phyloP scores from a whole-genome alignment of 2,888 invertebrate species.

The Diogma glabrata region DNA sequence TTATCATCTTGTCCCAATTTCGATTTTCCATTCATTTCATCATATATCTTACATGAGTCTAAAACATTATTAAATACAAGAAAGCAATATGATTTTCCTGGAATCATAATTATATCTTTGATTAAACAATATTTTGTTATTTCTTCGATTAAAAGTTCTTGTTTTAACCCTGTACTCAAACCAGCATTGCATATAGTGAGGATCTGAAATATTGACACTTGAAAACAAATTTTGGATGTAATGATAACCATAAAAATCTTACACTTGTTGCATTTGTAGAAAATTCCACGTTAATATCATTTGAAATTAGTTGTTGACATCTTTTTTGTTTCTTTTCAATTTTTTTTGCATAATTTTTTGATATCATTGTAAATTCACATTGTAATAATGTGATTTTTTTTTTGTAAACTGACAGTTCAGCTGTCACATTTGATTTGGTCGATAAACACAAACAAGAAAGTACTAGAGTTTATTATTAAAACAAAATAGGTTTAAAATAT shows the following conservation, averaged over 20 bases:
- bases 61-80: slow-evolving; percentile 43
- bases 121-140: slow-evolving; percentile 43
- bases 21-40: slow-evolving; percentile 46
- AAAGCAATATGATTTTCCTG: slow-evolving; percentile 73
- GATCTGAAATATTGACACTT: slow-evolving; percentile 16
- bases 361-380: slow-evolving; percentile 16
- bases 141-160: slow-evolving; percentile 46
- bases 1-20: slow-evolving; percentile 45
- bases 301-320: slow-evolving; percentile 36
- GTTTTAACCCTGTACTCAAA: slow-evolving; percentile 63
- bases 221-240: not conserved
- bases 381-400: too few species aligned
- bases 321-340: slow-evolving; percentile 36
- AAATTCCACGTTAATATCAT: slow-evolving; percentile 34
- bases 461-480: too few species aligned
- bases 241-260: slow-evolving; percentile 14
- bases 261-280: slow-evolving; percentile 33
- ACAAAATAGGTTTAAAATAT: too few species aligned
- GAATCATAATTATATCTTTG: slow-evolving; percentile 54
- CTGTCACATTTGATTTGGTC: too few species aligned
- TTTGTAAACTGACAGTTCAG: too few species aligned
- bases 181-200: slow-evolving; percentile 74
- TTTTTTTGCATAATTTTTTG: slow-evolving; percentile 24
- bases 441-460: too few species aligned
- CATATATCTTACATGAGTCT: slow-evolving; percentile 45